These are phyloP conservation scores for Ptychadena robeensis DNA, from an alignment of 2,797 vertebrate genomes.

Conservation along the genomic window DNA sequence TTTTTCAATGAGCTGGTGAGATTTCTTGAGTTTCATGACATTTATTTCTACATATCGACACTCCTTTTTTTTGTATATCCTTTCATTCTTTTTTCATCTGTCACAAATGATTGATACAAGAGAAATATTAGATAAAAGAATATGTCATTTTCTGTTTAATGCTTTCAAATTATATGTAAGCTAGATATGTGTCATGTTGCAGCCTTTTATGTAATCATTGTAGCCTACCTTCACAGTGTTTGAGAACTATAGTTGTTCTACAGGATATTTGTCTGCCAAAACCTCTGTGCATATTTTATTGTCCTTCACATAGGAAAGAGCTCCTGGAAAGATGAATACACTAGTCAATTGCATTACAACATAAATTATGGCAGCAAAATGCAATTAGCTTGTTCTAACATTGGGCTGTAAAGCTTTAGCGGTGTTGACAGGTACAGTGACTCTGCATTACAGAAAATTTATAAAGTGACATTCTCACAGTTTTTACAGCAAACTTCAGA, in stretches of 20 bases:
- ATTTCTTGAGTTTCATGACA: not conserved
- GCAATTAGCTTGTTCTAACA: slow-evolving; percentile 47
- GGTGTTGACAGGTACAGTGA: slow-evolving; percentile 14
- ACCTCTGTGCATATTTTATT: slow-evolving; percentile 54
- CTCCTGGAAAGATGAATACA: slow-evolving; percentile 57
- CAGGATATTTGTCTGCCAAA: slow-evolving; percentile 50
- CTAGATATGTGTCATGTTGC: slow-evolving; percentile 21
- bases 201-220: slow-evolving; percentile 66
- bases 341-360: slow-evolving; percentile 50
- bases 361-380: slow-evolving; percentile 55
- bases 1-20: not conserved
- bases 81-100: not conserved
- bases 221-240: slow-evolving; percentile 56
- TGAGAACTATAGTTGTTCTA: slow-evolving; percentile 35
- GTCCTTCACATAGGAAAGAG: slow-evolving; percentile 47
- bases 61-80: not conserved
- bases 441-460: not conserved
- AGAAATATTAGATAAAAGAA: not conserved
- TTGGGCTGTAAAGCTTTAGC: slow-evolving; percentile 21
- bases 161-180: slow-evolving; percentile 9
- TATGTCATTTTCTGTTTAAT: not conserved
- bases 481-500: not conserved
- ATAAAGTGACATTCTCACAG: not conserved
- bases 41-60: not conserved
- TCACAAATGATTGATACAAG: not conserved